Evolutionary conservation across 2,888 invertebrate genomes (phyloP).

Genomic region (Actias luna): DNA sequence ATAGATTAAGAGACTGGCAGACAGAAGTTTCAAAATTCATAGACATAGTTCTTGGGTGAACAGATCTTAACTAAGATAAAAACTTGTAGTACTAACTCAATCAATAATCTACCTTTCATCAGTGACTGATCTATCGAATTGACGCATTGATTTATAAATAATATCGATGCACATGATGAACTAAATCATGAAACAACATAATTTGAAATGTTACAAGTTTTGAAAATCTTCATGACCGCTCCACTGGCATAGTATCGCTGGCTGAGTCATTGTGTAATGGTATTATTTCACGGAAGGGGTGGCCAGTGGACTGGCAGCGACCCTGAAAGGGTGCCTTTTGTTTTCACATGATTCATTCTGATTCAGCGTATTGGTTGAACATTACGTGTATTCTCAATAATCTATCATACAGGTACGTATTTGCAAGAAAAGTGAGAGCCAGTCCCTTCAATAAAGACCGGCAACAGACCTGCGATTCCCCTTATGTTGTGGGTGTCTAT

Average conservation of each 20-base stretch:
- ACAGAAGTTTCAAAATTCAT: no score
- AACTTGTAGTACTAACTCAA: no score
- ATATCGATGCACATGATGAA: no score
- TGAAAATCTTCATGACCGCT: slow-evolving; percentile 5
- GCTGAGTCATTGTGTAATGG: slow-evolving; percentile 35
- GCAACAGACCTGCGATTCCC: no score
- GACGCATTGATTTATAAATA: no score
- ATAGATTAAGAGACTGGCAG: no score
- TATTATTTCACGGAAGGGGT: slow-evolving; percentile 34
- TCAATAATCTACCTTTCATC: no score
- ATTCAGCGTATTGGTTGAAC: slow-evolving; percentile 25
- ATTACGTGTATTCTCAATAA: slow-evolving; percentile 34
- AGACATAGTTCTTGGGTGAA: no score
- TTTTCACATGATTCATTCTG: slow-evolving; percentile 35
- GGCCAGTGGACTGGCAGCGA: slow-evolving; percentile 22
- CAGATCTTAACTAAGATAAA: no score
- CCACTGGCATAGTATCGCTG: slow-evolving; percentile 15
- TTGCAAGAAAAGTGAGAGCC: not conserved
- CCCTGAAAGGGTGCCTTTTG: slow-evolving; percentile 25
- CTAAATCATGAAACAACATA: not conserved
- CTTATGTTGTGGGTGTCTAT: no score
- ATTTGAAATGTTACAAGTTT: not conserved
- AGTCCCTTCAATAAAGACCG: no score
- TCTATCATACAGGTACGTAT: slow-evolving; percentile 17
- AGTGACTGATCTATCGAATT: no score